Percentiles rank a stretch among this genome's conserved stretches.
Conservation (phyloP, 2,888 invertebrate genomes). For the Mythimna vitellina region DNA sequence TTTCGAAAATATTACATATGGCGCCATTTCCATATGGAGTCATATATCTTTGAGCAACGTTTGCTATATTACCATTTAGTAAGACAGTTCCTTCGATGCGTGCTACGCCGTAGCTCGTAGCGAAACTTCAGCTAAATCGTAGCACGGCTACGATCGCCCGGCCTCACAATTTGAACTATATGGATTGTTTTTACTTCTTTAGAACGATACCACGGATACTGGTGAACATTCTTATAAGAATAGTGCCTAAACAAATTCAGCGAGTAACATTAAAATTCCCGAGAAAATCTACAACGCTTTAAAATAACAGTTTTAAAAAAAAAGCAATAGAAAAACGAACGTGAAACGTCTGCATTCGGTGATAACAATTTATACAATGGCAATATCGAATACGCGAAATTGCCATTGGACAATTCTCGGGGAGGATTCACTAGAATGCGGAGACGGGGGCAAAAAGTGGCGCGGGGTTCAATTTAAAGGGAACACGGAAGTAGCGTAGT, state of each 20-base stretch:
- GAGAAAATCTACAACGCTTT: conserved; percentile 37
- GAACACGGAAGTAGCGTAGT: conserved; percentile 63
- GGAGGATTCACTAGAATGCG: conserved; percentile 39
- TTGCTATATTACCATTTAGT: background rate
- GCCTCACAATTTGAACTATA: background rate
- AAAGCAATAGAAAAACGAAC: conserved; percentile 35
- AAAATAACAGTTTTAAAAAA: conserved; percentile 38
- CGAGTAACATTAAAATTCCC: conserved; percentile 48
- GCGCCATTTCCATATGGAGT: background rate
- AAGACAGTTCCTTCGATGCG: background rate
- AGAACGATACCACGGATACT: background rate
- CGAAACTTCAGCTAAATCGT: conserved; percentile 4
- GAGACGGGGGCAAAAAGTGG: conserved; percentile 59
- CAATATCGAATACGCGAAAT: conserved; percentile 57
- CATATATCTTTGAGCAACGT: background rate
- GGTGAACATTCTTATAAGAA: conserved; percentile 4
- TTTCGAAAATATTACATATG: background rate
- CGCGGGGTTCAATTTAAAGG: conserved; percentile 63
- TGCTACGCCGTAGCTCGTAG: background rate
- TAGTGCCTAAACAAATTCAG: conserved; percentile 2
- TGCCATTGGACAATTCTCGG: conserved; percentile 47
- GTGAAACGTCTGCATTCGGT: conserved; percentile 52
- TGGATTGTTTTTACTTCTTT: too few relatives aligned
- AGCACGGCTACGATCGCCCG: background rate
- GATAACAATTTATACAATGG: conserved; percentile 58